These are phyloP conservation scores for Sphecodes monilicornis DNA, from an alignment of 2,888 invertebrate species.

Conservation along the genomic window DNA sequence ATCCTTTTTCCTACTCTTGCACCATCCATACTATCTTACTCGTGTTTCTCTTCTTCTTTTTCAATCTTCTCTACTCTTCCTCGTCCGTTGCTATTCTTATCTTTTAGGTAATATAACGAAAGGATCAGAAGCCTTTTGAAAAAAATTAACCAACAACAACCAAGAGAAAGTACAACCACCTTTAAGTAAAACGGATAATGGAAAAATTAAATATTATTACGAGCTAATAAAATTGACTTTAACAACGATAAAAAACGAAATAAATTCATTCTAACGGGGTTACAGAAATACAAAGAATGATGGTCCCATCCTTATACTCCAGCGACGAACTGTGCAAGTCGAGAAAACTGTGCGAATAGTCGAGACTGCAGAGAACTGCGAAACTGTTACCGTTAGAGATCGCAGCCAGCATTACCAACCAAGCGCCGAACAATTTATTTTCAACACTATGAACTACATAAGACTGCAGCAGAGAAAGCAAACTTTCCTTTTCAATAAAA, in stretches of 20 bases:
- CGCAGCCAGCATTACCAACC: not conserved
- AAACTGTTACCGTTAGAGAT: not conserved
- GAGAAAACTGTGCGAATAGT: not conserved
- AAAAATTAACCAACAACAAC: not conserved
- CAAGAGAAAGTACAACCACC: not conserved
- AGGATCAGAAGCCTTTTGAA: not conserved
- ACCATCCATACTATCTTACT: not conserved
- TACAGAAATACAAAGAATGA: too few species aligned
- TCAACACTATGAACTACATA: too few species aligned
- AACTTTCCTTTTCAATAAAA: not conserved
- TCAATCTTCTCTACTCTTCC: not conserved
- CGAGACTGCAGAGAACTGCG: not conserved
- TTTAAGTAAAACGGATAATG: not conserved
- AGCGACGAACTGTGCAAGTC: not conserved
- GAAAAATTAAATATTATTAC: not conserved
- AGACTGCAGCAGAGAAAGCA: too few species aligned
- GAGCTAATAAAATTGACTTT: not conserved
- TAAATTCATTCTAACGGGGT: too few species aligned
- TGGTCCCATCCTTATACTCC: too few species aligned
- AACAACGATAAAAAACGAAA: too few species aligned
- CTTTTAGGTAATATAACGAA: not conserved
- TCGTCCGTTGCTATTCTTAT: not conserved
- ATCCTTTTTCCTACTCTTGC: not conserved
- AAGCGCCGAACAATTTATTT: not conserved
- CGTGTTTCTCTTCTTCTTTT: not conserved